Evolutionary conservation across 2,797 vertebrate species (phyloP).

Genomic region (Typhlichthys subterraneus): DNA sequence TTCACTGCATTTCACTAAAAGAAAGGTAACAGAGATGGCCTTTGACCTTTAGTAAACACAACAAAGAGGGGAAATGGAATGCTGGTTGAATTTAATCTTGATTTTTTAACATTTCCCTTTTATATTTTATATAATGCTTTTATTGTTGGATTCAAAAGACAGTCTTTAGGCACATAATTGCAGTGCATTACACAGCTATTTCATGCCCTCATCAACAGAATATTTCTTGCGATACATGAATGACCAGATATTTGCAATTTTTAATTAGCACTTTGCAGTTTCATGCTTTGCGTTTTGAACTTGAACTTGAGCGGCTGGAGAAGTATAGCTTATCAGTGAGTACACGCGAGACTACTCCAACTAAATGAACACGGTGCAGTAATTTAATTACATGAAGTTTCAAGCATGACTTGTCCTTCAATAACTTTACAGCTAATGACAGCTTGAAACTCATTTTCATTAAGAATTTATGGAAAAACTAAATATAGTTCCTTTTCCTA

Average conservation of each 20-base stretch:
- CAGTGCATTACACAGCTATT: neutral
- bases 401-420: constrained; percentile 37
- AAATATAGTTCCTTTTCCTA: constrained; percentile 13
- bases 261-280: constrained; percentile 5
- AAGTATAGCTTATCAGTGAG: neutral
- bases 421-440: constrained; percentile 42
- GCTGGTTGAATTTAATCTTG: neutral
- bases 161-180: constrained; percentile 13
- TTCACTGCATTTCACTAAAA: too few relatives aligned
- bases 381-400: constrained; percentile 37
- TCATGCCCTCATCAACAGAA: constrained; percentile 1
- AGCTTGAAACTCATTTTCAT: constrained; percentile 38
- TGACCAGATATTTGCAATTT: neutral
- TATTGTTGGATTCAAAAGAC: constrained; percentile 12
- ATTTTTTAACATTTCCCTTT: neutral
- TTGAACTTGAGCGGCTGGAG: constrained; percentile 7
- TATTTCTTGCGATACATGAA: constrained; percentile 7
- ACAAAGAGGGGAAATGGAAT: too few relatives aligned
- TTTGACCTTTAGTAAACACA: too few relatives aligned
- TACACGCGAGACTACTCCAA: constrained; percentile 6
- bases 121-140: constrained; percentile 6
- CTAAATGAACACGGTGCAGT: constrained; percentile 23
- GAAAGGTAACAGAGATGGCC: too few relatives aligned
- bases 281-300: neutral
- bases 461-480: constrained; percentile 31